Conservation (phyloP, 2,888 invertebrate species). For the Seladonia tumulorum region DNA sequence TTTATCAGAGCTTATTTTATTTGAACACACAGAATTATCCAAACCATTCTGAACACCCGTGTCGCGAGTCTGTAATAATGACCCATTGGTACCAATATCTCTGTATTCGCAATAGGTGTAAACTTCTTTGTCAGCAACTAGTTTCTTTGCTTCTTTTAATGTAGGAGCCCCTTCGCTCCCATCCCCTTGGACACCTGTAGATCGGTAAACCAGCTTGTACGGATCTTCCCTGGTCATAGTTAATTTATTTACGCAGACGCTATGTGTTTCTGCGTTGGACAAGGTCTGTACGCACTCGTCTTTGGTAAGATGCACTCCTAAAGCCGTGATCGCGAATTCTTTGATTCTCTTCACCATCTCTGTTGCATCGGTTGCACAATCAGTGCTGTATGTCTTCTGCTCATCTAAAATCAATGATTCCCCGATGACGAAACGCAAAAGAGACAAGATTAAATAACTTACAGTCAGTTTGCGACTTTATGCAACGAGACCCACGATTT, state of each 20-base stretch:
- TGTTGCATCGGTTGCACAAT: slow-evolving; percentile 14
- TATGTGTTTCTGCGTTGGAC: slow-evolving; percentile 2
- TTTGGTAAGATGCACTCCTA: slow-evolving; percentile 21
- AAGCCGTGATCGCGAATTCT: slow-evolving; percentile 25
- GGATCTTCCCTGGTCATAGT: slow-evolving; percentile 1
- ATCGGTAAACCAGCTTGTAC: not conserved
- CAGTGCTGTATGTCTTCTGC: slow-evolving; percentile 17
- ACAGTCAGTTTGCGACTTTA: slow-evolving; percentile 21
- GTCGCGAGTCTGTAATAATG: slow-evolving; percentile 30
- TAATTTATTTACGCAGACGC: not conserved
- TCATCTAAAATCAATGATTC: slow-evolving; percentile 27
- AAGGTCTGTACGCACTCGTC: not conserved
- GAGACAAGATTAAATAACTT: slow-evolving; percentile 18
- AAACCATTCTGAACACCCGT: slow-evolving; percentile 27
- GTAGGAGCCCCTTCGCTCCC: not conserved
- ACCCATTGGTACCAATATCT: slow-evolving; percentile 35
- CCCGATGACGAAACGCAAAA: not conserved
- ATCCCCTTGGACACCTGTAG: not conserved
- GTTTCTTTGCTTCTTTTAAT: slow-evolving; percentile 4
- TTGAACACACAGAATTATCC: not conserved
- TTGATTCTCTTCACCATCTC: slow-evolving; percentile 46
- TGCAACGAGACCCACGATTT: slow-evolving; percentile 13
- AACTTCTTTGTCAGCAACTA: slow-evolving; percentile 33
- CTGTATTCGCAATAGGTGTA: not conserved
- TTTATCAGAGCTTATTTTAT: not conserved